Conservation (phyloP, 2,113 vertebrate species). For the Lampris incognitus region DNA sequence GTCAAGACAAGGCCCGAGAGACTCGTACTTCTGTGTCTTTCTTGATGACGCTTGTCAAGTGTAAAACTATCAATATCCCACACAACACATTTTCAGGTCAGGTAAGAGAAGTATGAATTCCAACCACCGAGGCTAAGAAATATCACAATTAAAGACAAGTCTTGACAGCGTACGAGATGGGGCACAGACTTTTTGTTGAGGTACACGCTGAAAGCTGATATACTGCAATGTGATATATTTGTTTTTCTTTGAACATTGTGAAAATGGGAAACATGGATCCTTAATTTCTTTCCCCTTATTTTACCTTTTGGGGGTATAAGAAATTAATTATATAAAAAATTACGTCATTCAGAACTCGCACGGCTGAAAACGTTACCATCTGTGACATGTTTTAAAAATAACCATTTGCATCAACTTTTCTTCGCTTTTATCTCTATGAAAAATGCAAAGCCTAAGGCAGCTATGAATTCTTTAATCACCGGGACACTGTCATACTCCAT, state of each 20-base stretch:
- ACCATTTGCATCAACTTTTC: too few species aligned
- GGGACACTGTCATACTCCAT: not conserved
- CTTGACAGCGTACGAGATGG: not conserved
- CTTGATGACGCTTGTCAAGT: too few species aligned
- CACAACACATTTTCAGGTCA: not conserved
- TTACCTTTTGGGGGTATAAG: too few species aligned
- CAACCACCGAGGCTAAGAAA: not conserved
- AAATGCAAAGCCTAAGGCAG: not conserved
- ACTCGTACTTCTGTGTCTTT: too few species aligned
- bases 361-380: not conserved
- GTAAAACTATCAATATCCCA: not conserved
- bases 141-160: not conserved
- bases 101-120: not conserved
- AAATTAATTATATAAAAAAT: too few species aligned
- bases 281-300: too few species aligned
- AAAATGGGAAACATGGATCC: too few species aligned
- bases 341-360: too few species aligned
- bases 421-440: not conserved
- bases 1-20: too few species aligned
- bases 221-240: too few species aligned
- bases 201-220: not conserved
- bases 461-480: not conserved
- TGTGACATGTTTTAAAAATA: not conserved
- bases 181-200: not conserved
- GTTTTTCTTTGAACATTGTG: too few species aligned